A percentile compares a stretch with the other conserved stretches of the same genome.
phyloP scores from a whole-genome alignment of 2,113 vertebrate species.

The Poicephalus gulielmi region DNA sequence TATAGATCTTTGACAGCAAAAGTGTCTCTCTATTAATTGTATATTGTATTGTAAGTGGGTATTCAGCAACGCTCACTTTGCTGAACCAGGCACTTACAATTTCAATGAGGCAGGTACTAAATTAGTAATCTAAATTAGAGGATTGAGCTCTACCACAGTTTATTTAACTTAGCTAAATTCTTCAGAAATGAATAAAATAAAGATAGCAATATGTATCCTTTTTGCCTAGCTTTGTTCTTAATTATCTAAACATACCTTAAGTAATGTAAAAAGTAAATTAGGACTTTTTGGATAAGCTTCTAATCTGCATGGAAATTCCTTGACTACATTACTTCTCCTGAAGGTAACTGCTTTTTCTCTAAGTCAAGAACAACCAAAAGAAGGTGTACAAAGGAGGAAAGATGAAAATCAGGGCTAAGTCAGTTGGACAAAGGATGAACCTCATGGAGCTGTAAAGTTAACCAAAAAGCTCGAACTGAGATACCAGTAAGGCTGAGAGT shows the following conservation, averaged over 20 bases:
- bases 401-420: not conserved
- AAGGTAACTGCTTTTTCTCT: not conserved
- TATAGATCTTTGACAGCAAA: not conserved
- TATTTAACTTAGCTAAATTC: not conserved
- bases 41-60: not conserved
- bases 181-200: not conserved
- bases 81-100: not conserved
- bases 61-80: not conserved
- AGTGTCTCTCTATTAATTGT: not conserved
- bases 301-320: not conserved
- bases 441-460: not conserved
- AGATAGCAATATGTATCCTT: not conserved
- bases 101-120: not conserved
- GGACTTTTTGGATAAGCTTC: not conserved
- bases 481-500: not conserved
- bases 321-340: not conserved
- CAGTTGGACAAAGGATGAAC: not conserved
- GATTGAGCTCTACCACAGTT: not conserved
- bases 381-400: not conserved
- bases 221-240: not conserved
- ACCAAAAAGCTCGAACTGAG: not conserved
- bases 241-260: not conserved
- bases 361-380: not conserved
- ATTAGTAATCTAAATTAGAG: not conserved
- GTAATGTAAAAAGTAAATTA: not conserved